Conservation (phyloP, 2,888 invertebrate species). For the Agrochola macilenta region DNA sequence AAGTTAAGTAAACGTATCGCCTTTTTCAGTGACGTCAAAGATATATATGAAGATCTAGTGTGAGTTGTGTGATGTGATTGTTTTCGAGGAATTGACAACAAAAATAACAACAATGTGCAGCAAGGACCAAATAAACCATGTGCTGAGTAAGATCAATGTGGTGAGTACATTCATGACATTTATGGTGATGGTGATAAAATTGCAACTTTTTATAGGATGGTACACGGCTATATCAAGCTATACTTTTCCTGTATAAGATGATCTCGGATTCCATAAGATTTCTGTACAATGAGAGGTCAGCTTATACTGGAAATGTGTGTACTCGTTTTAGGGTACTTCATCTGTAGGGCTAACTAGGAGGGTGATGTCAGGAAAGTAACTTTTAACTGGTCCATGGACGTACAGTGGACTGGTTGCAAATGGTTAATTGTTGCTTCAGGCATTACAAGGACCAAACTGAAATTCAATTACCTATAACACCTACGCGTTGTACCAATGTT, state of each 20-base stretch:
- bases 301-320: too few species aligned
- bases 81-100: slow-evolving; percentile 66
- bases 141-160: slow-evolving; percentile 94
- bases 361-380: too few species aligned
- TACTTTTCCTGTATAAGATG: too few species aligned
- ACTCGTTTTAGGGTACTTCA: background rate
- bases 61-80: slow-evolving; percentile 79
- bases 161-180: slow-evolving; percentile 85
- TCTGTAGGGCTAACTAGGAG: background rate
- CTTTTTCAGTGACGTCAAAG: slow-evolving; percentile 55
- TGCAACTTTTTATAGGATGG: background rate
- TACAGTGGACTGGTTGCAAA: background rate
- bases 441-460: background rate
- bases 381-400: too few species aligned
- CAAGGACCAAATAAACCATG: slow-evolving; percentile 93
- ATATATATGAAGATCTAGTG: slow-evolving; percentile 67
- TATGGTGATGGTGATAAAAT: background rate
- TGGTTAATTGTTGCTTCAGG: background rate
- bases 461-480: background rate
- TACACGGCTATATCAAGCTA: too few species aligned
- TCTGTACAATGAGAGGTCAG: too few species aligned
- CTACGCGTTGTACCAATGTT: background rate
- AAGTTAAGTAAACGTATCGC: slow-evolving; percentile 65
- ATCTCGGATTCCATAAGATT: too few species aligned
- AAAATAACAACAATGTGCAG: slow-evolving; percentile 90